Conservation (phyloP, 2,797 vertebrate genomes). For the Notolabrus celidotus region DNA sequence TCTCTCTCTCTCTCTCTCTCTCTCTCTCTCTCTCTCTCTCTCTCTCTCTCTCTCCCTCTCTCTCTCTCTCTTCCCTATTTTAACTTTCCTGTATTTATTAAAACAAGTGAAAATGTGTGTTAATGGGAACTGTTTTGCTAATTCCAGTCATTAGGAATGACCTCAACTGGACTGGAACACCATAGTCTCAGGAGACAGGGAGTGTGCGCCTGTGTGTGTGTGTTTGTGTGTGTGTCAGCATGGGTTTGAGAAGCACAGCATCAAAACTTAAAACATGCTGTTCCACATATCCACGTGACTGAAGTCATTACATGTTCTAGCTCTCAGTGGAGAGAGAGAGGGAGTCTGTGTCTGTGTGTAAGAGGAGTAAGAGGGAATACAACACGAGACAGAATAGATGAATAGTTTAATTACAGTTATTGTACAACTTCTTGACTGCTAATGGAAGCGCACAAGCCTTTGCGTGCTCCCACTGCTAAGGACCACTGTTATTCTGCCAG, state of each 20-base stretch:
- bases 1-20: not conserved
- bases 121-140: constrained; percentile 27
- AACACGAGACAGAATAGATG: constrained; percentile 7
- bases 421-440: constrained; percentile 20
- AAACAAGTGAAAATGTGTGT: constrained; percentile 8
- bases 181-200: constrained; percentile 35
- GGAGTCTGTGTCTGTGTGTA: not conserved
- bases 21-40: not conserved
- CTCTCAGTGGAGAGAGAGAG: constrained; percentile 8
- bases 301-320: constrained; percentile 33
- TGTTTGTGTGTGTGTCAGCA: constrained; percentile 4
- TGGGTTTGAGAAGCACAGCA: constrained; percentile 35
- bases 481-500: constrained; percentile 40
- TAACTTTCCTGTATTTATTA: no score
- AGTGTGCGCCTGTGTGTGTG: constrained; percentile 5
- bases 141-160: constrained; percentile 62
- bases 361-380: not conserved
- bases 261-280: constrained; percentile 64
- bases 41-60: not conserved
- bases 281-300: constrained; percentile 57
- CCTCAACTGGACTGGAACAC: constrained; percentile 50
- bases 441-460: constrained; percentile 14
- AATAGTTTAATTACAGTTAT: constrained; percentile 36
- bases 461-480: constrained; percentile 20
- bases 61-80: not conserved